phyloP scores from a whole-genome alignment of 1,140 invertebrate genomes.

The Mylabris phalerata region DNA sequence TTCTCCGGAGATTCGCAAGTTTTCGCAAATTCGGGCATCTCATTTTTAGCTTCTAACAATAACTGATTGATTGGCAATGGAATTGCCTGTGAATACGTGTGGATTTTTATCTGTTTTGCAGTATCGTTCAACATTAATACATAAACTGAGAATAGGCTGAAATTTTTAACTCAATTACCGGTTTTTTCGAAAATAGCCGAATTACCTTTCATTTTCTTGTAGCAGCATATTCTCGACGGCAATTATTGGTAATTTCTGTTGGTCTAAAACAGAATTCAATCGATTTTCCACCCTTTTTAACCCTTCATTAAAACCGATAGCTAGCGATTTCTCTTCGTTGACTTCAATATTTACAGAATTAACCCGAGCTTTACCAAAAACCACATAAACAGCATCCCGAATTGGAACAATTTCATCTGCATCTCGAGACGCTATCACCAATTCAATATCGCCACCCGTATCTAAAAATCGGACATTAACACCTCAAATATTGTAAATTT shows the following conservation, averaged over 20 bases:
- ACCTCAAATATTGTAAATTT: slow-evolving; percentile 34
- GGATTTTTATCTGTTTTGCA: slow-evolving; percentile 37
- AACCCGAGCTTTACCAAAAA: slow-evolving; percentile 76
- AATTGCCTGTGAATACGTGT: slow-evolving; percentile 66
- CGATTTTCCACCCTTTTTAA: slow-evolving; percentile 54
- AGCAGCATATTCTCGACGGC: slow-evolving; percentile 73
- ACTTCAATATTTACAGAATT: slow-evolving; percentile 40
- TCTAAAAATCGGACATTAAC: slow-evolving; percentile 46
- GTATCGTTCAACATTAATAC: slow-evolving; percentile 68
- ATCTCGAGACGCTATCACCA: slow-evolving; percentile 71
- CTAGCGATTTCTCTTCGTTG: slow-evolving; percentile 46
- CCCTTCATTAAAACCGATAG: slow-evolving; percentile 70
- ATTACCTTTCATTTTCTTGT: slow-evolving; percentile 63
- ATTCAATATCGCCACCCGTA: slow-evolving; percentile 68
- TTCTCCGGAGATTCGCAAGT: slow-evolving; percentile 11
- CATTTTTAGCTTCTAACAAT: slow-evolving; percentile 7
- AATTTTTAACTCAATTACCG: slow-evolving; percentile 21
- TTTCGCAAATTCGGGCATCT: slow-evolving; percentile 7
- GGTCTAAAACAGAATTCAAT: slow-evolving; percentile 44
- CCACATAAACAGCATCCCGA: slow-evolving; percentile 74
- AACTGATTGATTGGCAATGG: slow-evolving; percentile 57
- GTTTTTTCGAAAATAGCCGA: too few relatives aligned
- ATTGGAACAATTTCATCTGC: slow-evolving; percentile 69
- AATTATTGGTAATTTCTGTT: slow-evolving; percentile 52
- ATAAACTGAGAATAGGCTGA: slow-evolving; percentile 72